phyloP scores from a whole-genome alignment of 2,113 vertebrate genomes.

The Monarcha castaneiventris region DNA sequence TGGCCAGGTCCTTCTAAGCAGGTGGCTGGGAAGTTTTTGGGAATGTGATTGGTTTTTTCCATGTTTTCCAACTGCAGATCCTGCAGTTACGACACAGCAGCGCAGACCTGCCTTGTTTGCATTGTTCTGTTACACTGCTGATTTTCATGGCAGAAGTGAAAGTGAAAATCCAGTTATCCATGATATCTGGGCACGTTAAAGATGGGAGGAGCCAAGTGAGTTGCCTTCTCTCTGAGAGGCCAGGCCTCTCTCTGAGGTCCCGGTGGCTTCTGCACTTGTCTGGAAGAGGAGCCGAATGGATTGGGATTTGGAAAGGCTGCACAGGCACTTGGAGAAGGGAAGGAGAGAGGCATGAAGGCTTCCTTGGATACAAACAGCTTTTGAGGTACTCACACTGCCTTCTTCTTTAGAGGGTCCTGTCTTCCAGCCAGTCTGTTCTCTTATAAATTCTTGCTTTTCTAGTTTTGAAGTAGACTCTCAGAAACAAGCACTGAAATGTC shows the following conservation, averaged over 20 bases:
- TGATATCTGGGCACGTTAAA: fast-evolving
- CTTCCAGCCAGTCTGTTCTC: neutral
- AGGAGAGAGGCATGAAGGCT: neutral
- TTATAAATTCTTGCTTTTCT: neutral
- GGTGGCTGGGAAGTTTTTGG: neutral
- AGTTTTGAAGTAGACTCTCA: neutral
- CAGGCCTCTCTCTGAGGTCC: neutral
- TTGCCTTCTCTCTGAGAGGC: no score
- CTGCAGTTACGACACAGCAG: fast-evolving
- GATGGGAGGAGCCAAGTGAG: fast-evolving
- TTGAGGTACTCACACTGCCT: neutral
- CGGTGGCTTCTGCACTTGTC: neutral
- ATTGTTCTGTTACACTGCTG: fast-evolving
- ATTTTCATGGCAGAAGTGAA: fast-evolving
- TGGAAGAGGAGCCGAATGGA: neutral
- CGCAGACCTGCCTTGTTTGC: fast-evolving
- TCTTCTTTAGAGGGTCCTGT: neutral
- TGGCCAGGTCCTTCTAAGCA: no score
- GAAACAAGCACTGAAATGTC: neutral
- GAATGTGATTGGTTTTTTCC: fast-evolving
- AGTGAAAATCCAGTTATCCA: neutral
- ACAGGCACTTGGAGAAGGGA: neutral
- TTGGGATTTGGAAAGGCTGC: neutral
- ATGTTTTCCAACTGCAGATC: neutral
- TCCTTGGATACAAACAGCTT: neutral